Evolutionary conservation across 2,797 vertebrate species (phyloP).

Genomic region (Mus spretus): DNA sequence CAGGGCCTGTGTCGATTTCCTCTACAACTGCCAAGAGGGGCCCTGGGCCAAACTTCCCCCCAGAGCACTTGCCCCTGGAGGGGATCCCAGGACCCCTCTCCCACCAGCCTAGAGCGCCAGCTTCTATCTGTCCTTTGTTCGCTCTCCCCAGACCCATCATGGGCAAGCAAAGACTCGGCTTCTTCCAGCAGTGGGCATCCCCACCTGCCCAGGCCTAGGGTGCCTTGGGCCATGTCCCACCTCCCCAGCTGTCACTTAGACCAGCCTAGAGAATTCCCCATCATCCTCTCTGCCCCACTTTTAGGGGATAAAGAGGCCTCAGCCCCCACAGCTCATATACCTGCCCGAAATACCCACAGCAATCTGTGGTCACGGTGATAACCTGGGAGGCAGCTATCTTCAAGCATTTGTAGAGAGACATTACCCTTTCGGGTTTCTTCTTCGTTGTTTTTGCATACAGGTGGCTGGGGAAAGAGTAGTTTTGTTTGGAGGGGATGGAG

Average conservation of each 20-base stretch:
- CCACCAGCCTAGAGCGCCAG: slow-evolving; percentile 59
- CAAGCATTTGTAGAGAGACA: slow-evolving; percentile 84
- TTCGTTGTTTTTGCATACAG: slow-evolving; percentile 74
- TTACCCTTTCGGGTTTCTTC: slow-evolving; percentile 16
- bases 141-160: not conserved
- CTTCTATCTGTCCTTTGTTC: not conserved
- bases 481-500: not conserved
- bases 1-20: slow-evolving; percentile 30
- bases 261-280: slow-evolving; percentile 65
- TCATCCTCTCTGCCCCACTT: not conserved
- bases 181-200: not conserved
- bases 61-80: not conserved
- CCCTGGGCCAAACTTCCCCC: not conserved
- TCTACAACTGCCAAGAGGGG: slow-evolving; percentile 71
- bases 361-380: not conserved
- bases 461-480: slow-evolving; percentile 62
- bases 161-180: not conserved
- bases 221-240: not conserved
- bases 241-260: slow-evolving; percentile 59
- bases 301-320: slow-evolving; percentile 34
- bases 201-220: not conserved
- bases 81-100: slow-evolving; percentile 11
- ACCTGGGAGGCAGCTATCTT: slow-evolving; percentile 76
- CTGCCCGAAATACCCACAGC: not conserved
- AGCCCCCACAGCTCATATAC: not conserved